Evolutionary conservation across 1,140 invertebrate genomes (phyloP).

Genomic region (Penaeus japonicus): DNA sequence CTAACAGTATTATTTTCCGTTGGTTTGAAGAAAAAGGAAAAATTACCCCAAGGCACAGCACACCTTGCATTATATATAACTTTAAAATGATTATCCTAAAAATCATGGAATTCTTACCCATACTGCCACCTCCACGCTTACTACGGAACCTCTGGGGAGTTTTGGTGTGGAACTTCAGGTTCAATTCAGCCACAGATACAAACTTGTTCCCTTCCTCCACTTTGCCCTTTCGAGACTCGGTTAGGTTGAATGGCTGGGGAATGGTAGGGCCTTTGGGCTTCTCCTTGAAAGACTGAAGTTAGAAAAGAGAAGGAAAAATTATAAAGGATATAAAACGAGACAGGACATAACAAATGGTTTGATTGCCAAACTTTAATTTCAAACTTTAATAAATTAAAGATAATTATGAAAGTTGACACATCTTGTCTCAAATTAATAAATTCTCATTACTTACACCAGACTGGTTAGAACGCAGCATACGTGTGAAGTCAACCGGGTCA

Average conservation of each 20-base stretch:
- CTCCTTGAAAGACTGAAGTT: background rate
- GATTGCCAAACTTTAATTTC: too few species aligned
- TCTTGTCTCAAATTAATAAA: too few species aligned
- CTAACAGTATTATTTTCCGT: background rate
- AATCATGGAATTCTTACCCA: background rate
- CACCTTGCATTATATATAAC: background rate
- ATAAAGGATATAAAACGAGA: background rate
- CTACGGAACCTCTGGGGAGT: slow-evolving; percentile 57
- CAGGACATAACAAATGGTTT: background rate
- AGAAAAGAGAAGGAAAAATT: background rate
- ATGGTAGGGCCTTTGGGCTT: slow-evolving; percentile 42
- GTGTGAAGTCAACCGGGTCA: slow-evolving; percentile 11
- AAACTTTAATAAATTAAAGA: too few species aligned
- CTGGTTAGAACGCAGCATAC: slow-evolving; percentile 15
- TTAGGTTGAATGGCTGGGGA: slow-evolving; percentile 57
- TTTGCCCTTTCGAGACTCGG: slow-evolving; percentile 17
- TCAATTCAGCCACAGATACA: slow-evolving; percentile 52
- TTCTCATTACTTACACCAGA: background rate
- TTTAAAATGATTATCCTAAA: background rate
- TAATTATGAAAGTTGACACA: too few species aligned
- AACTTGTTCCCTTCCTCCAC: slow-evolving; percentile 45
- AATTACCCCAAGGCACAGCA: background rate
- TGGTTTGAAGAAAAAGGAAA: background rate
- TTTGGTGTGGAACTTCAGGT: slow-evolving; percentile 52
- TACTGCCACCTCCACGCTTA: slow-evolving; percentile 21